Evolutionary conservation across 2,888 invertebrate genomes (phyloP), one percentile per base, ranked within the genome.

Genomic region (Lacanobia oleracea): DNA sequence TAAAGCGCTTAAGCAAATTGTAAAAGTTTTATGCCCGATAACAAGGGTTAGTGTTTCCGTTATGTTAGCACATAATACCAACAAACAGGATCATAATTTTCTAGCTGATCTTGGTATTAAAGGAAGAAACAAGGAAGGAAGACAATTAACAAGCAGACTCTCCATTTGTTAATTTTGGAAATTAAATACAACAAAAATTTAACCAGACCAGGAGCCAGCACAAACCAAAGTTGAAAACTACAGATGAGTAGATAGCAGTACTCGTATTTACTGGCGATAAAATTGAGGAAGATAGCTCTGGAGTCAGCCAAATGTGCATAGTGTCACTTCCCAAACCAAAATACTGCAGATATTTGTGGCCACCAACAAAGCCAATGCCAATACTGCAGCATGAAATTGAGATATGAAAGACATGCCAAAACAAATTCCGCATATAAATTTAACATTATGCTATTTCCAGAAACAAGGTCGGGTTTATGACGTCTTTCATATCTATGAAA

Each of bases 1-100:
- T 83, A 78, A 84, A 84, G 79, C 79, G 83, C 85, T 79, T 82
- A 79, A 72, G 77, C 67, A 72, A 82, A 82, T 84, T 84, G 82
- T 84, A 62, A 82, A 84, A 84, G 69, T 84, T 79, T 82, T 72
- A 81, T 82, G 66, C 66, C 63, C 65, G 70, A 79, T 79, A 73
- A 79, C 74, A 76, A 70, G 63, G 70, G 53, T 67, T 67, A 67
- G 71, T 67, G 37, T 75, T 73, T 67, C 72, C 76, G 66, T 73
- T 78, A 72, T n/a, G 37, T 48, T 51, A 16, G 48, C 51, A 77
- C 54, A 51, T 69, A 63, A 63, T 57, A 62, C n/a, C 27, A 57
- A 73, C 54, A 69, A 72, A 71, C 61, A 71, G 63, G 68, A 75
- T 69, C 63, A 68, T 80, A 69, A 77, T 67, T 77, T 79, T 60